phyloP scores from a whole-genome alignment of 2,888 invertebrate genomes.

The Drosophila emarginata region DNA sequence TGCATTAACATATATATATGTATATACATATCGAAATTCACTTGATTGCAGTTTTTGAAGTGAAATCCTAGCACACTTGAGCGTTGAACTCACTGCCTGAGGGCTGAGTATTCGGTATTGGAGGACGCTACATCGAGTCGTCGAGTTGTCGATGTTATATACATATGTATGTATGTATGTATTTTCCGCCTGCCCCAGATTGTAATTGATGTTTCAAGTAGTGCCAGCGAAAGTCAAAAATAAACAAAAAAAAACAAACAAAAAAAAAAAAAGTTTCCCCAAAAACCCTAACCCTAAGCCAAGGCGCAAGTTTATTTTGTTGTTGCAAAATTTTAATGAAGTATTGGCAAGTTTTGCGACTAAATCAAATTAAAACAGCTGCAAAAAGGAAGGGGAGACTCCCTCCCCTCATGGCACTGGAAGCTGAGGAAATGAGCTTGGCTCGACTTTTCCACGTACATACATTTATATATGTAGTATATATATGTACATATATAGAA shows the following conservation, averaged over 20 bases:
- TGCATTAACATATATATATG: conserved; percentile 8
- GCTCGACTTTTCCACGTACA: conserved; percentile 14
- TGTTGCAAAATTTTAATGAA: conserved; percentile 76
- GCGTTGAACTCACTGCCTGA: conserved; percentile 65
- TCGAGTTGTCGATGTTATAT: background rate
- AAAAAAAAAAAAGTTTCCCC: background rate
- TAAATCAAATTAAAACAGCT: conserved; percentile 73
- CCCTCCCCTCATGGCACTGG: background rate
- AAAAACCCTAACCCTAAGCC: conserved; percentile 33
- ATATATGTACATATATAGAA: conserved; percentile 29
- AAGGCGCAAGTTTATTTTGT: conserved; percentile 67
- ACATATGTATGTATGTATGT: conserved; percentile 29
- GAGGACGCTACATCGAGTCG: background rate
- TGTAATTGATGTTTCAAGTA: conserved; percentile 79
- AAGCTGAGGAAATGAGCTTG: conserved; percentile 62
- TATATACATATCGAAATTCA: conserved; percentile 76
- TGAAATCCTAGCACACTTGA: conserved; percentile 79
- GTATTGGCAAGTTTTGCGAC: conserved; percentile 73
- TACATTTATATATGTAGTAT: background rate
- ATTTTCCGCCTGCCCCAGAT: conserved; percentile 24
- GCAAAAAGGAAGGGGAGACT: conserved; percentile 17
- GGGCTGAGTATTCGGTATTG: conserved; percentile 53
- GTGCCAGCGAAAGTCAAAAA: conserved; percentile 60
- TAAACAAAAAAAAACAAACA: too few relatives aligned
- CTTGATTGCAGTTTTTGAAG: conserved; percentile 80